Percentiles rank a stretch among this genome's conserved stretches.
Conservation (phyloP, 2,113 vertebrate genomes). For the Engystomops pustulosus region DNA sequence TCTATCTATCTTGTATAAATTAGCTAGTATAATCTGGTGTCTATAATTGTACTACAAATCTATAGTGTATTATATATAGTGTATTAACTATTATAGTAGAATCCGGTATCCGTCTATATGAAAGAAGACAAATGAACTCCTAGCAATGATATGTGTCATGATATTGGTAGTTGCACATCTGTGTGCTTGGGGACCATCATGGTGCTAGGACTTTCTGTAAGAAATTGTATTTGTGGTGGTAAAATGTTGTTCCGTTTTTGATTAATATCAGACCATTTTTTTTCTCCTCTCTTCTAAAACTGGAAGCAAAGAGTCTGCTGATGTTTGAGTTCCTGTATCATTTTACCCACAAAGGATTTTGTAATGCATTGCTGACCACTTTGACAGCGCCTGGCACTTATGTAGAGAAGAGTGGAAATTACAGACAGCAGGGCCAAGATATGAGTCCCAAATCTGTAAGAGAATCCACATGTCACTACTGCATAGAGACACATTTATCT, state of each 20-base stretch:
- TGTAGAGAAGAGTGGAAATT: conserved; percentile 25
- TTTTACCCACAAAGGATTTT: conserved; percentile 38
- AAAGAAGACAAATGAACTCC: too few relatives aligned
- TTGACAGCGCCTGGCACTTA: conserved; percentile 43
- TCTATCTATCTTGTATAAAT: not conserved
- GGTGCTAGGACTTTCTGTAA: not conserved
- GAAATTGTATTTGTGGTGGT: not conserved
- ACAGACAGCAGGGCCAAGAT: conserved; percentile 25
- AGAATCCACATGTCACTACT: conserved; percentile 47
- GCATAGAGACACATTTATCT: conserved; percentile 48
- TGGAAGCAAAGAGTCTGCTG: not conserved
- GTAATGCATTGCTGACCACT: conserved; percentile 46
- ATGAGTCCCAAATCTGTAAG: conserved; percentile 35
- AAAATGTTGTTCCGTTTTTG: not conserved
- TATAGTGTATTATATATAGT: too few relatives aligned
- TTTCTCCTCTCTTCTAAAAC: conserved; percentile 2
- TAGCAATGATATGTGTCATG: too few relatives aligned
- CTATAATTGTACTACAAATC: too few relatives aligned
- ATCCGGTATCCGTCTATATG: too few relatives aligned
- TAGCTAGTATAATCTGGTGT: too few relatives aligned
- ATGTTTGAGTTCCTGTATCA: conserved; percentile 18
- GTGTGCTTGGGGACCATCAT: not conserved
- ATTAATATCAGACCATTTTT: not conserved
- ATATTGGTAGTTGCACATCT: not conserved
- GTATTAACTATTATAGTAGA: too few relatives aligned